These are phyloP conservation scores for Selenia dentaria DNA, from an alignment of 2,888 invertebrate genomes.

Conservation along the genomic window DNA sequence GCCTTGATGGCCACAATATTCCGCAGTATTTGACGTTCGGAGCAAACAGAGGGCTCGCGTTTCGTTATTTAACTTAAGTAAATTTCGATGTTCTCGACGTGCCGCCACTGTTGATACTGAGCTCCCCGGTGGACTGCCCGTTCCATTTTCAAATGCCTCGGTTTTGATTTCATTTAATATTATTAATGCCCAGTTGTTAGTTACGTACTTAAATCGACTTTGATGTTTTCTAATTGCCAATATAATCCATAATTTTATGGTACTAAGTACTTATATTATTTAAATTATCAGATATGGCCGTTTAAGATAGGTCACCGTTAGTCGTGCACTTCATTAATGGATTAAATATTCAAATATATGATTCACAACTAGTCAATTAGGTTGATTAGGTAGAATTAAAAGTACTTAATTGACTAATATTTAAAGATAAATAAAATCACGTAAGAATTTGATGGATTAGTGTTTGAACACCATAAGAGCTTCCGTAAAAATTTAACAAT, in stretches of 20 bases:
- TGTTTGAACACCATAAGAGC: constrained; percentile 30
- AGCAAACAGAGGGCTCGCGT: constrained; percentile 80
- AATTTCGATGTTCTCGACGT: constrained; percentile 79
- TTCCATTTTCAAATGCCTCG: constrained; percentile 56
- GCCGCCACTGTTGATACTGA: constrained; percentile 64
- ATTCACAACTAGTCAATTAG: too few species aligned
- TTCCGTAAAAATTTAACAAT: constrained; percentile 43
- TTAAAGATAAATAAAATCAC: too few species aligned
- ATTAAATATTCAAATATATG: too few species aligned
- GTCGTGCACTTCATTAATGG: too few species aligned
- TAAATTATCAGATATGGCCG: too few species aligned
- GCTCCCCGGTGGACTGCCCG: constrained; percentile 44
- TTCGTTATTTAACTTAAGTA: constrained; percentile 83
- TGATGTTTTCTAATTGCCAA: too few species aligned
- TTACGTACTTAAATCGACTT: constrained; percentile 6
- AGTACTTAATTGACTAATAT: too few species aligned
- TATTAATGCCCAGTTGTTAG: constrained; percentile 36
- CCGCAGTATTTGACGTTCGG: constrained; percentile 67
- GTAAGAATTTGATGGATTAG: too few species aligned
- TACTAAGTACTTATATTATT: too few species aligned
- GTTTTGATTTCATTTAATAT: constrained; percentile 54
- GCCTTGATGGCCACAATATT: constrained; percentile 51
- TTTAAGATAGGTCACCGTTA: too few species aligned
- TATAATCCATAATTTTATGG: too few species aligned
- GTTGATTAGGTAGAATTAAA: too few species aligned